Evolutionary conservation across 2,888 invertebrate species (phyloP), one percentile per base, ranked within the genome.

Genomic region (Linnaemya tessellans): DNA sequence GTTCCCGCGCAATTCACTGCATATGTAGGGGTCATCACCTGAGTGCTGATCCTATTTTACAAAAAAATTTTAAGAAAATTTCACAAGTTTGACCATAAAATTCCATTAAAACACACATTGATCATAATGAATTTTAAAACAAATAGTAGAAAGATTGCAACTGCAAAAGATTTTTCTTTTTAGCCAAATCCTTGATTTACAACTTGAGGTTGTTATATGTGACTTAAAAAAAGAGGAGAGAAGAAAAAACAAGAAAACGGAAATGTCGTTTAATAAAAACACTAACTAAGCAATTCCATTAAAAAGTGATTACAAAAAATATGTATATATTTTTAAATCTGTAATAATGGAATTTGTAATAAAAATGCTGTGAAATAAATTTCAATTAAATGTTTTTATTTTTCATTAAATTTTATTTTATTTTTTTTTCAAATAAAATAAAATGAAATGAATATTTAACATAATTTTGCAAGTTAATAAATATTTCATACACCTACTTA

Each of bases 331-430:
- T 56, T 64, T 62, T 65, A 46, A 30, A 62, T 71, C 65, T 62
- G 49, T 49, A 54, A 67, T 80, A 80, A 77, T 71, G 58, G 65
- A 60, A 46, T 15, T 78, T 75, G 65, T 60, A 81, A 68, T 68
- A 60, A 46, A 74, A 68, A 68, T 84, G 58, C 43, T 79, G 85
- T 82, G 85, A 82, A 79, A 75, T 71, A 82, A 79, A 85, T 80
- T 85, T 75, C 46, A 75, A 75, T 82, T 68, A 79, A 71, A 54
- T 75, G 7, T 10, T 56, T 68, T 35, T 35, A 9, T 35, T 38
- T n/a, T 22, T 1, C 41, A 20, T 22, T 67, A 43, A 15, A 18
- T 49, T 9, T 35, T 38, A 20, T 54, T 54, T 62, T 58, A 5
- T 62, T 18, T 13, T n/a, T n/a, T n/a, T n/a, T n/a, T n/a, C n/a